A percentile compares a stretch with the other conserved stretches of the same genome.
phyloP scores from a whole-genome alignment of 1,140 invertebrate genomes.

The Drepana arcuata region DNA sequence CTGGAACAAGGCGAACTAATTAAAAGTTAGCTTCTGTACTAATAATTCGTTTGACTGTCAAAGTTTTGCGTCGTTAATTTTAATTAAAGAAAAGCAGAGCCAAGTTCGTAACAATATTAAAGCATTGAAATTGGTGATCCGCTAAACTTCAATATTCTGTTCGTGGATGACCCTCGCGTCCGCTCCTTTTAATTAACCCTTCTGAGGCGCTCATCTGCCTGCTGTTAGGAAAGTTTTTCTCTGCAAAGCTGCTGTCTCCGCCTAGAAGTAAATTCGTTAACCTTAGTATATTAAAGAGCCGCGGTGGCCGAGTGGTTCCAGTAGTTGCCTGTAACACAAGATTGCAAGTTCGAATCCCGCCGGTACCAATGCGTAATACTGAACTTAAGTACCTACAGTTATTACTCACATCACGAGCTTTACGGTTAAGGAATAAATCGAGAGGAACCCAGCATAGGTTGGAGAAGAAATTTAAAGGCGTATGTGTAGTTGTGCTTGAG shows the following conservation, averaged over 20 bases:
- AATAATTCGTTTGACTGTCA: slow-evolving; percentile 70
- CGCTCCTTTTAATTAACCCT: slow-evolving; percentile 68
- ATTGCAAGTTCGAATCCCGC: too few relatives aligned
- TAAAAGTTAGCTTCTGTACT: slow-evolving; percentile 67
- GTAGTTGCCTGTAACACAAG: too few relatives aligned
- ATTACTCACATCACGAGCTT: too few relatives aligned
- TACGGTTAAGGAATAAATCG: too few relatives aligned
- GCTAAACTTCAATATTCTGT: slow-evolving; percentile 63
- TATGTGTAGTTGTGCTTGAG: too few relatives aligned
- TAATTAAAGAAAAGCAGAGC: slow-evolving; percentile 68
- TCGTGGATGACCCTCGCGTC: slow-evolving; percentile 58
- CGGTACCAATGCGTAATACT: too few relatives aligned
- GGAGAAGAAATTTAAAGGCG: too few relatives aligned
- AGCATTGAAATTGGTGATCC: slow-evolving; percentile 68
- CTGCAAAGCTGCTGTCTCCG: slow-evolving; percentile 21
- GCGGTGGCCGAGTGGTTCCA: too few relatives aligned
- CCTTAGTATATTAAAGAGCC: too few relatives aligned
- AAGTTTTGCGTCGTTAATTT: slow-evolving; percentile 71
- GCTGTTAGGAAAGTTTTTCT: slow-evolving; percentile 43
- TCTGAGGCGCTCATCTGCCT: slow-evolving; percentile 41
- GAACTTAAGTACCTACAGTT: too few relatives aligned
- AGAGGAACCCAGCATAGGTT: too few relatives aligned
- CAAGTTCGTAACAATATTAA: slow-evolving; percentile 67
- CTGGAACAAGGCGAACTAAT: slow-evolving; percentile 58
- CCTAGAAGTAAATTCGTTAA: too few relatives aligned